Percentiles rank a stretch among this genome's conserved stretches.
phyloP scores from a whole-genome alignment of 2,888 invertebrate species.

The Hyppa rectilinea region DNA sequence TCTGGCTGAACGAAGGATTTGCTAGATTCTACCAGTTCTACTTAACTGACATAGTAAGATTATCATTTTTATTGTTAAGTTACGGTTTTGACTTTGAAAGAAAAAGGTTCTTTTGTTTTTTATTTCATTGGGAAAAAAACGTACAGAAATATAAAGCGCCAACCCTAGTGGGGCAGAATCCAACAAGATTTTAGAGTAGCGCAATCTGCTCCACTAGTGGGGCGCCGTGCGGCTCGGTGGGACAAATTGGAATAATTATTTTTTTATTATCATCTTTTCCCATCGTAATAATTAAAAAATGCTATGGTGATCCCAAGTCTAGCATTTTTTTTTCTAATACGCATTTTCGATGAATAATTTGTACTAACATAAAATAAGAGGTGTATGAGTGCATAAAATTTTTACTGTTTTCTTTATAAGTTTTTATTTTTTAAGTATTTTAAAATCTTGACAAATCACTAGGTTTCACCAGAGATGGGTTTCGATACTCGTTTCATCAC shows the following conservation, averaged over 20 bases:
- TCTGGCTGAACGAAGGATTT: conserved; percentile 94
- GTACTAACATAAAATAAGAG: neutral
- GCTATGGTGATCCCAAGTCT: neutral
- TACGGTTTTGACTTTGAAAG: neutral
- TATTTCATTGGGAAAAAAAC: neutral
- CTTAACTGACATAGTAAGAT: conserved; percentile 87
- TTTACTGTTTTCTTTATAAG: neutral
- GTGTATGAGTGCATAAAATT: neutral
- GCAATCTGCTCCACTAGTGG: too few species aligned
- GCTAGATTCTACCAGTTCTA: conserved; percentile 94
- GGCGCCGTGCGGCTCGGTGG: too few species aligned
- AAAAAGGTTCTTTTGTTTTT: neutral
- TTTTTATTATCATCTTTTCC: too few species aligned
- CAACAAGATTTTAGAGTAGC: too few species aligned
- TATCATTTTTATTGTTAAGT: too few species aligned
- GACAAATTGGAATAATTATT: too few species aligned
- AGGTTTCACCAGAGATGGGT: conserved; percentile 82
- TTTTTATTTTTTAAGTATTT: neutral
- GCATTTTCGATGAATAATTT: neutral
- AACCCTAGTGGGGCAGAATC: too few species aligned
- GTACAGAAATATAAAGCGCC: too few species aligned
- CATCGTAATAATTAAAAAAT: neutral
- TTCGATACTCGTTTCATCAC: conserved; percentile 91
- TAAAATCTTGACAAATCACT: conserved; percentile 15
- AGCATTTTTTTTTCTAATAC: neutral